Conservation (phyloP, 2,113 vertebrate species). For the Pundamilia nyererei region DNA sequence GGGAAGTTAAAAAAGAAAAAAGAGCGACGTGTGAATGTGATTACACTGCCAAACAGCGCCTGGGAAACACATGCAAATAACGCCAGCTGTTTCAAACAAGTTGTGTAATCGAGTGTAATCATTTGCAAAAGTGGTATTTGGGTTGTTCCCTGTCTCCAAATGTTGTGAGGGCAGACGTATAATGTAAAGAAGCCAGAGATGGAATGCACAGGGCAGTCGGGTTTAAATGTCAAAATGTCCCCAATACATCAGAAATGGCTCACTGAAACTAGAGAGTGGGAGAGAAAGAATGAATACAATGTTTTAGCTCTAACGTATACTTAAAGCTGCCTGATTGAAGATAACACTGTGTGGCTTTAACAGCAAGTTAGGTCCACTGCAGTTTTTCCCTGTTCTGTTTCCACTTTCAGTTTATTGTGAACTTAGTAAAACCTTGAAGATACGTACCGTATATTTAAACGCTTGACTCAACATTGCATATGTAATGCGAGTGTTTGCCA, state of each 20-base stretch:
- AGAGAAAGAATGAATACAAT: background rate
- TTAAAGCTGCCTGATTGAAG: background rate
- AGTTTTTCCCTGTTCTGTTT: conserved; percentile 31
- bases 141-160: conserved; percentile 46
- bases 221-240: conserved; percentile 26
- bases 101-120: background rate
- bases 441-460: background rate
- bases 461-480: background rate
- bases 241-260: background rate
- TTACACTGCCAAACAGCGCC: background rate
- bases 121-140: conserved; percentile 20
- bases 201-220: background rate
- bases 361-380: background rate
- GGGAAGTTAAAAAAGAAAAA: conserved; percentile 47
- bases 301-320: background rate
- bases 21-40: background rate
- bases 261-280: background rate
- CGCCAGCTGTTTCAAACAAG: background rate
- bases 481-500: background rate
- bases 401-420: background rate
- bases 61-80: conserved; percentile 62
- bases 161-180: background rate
- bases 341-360: background rate
- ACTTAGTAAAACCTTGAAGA: background rate
- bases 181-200: background rate